phyloP scores from a whole-genome alignment of 2,888 invertebrate genomes.

The Eulithis testata region DNA sequence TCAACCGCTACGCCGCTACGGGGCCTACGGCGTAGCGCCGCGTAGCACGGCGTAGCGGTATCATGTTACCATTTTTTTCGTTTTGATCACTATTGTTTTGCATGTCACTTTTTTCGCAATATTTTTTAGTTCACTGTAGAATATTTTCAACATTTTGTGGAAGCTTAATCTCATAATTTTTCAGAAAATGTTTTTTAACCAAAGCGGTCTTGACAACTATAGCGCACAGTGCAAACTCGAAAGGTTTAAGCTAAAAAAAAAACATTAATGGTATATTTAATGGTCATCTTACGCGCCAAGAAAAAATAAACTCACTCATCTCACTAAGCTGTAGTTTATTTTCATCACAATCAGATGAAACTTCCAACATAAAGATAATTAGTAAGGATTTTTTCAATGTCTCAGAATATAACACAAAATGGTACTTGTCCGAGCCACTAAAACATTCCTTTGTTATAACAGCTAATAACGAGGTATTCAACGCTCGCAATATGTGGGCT shows the following conservation, averaged over 20 bases:
- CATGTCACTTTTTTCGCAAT: slow-evolving; percentile 9
- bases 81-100: slow-evolving; percentile 30
- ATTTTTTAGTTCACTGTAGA: neutral
- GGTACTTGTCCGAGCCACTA: slow-evolving; percentile 8
- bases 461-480: slow-evolving; percentile 33
- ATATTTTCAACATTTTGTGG: slow-evolving; percentile 3
- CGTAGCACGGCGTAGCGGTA: slow-evolving; percentile 42
- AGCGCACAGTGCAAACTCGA: too few species aligned
- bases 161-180: neutral
- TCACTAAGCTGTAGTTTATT: too few species aligned
- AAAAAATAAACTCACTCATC: too few species aligned
- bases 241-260: too few species aligned
- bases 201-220: neutral
- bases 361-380: too few species aligned
- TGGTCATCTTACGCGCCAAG: too few species aligned
- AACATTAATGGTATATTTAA: too few species aligned
- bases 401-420: neutral
- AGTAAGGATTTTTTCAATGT: too few species aligned
- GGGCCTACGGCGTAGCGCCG: slow-evolving; percentile 49
- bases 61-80: slow-evolving; percentile 35
- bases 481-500: slow-evolving; percentile 35
- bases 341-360: too few species aligned
- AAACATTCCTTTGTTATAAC: slow-evolving; percentile 21
- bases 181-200: neutral
- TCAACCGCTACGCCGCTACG: slow-evolving; percentile 70